phyloP scores from a whole-genome alignment of 2,113 vertebrate species.

The Nycticryphes semicollaris region DNA sequence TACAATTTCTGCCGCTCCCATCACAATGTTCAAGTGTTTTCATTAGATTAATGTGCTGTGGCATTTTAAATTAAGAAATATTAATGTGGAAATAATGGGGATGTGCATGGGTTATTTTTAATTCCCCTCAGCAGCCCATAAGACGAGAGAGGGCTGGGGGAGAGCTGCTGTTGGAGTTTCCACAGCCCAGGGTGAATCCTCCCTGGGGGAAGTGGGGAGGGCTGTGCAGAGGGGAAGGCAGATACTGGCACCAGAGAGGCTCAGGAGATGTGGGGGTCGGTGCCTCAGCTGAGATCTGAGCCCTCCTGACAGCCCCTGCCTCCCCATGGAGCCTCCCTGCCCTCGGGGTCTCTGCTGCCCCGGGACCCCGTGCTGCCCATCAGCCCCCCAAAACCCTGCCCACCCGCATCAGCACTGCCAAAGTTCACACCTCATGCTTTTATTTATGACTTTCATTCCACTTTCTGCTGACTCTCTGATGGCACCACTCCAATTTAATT shows the following conservation, averaged over 20 bases:
- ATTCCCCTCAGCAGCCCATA: not conserved
- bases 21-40: not conserved
- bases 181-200: not conserved
- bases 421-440: not conserved
- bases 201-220: accelerated
- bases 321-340: not conserved
- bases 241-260: not conserved
- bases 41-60: constrained; percentile 10
- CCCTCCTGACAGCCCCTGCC: accelerated
- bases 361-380: accelerated
- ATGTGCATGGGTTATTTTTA: not conserved
- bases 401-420: accelerated
- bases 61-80: constrained; percentile 13
- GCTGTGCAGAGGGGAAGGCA: not conserved
- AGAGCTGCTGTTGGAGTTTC: not conserved
- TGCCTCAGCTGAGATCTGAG: not conserved
- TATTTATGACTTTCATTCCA: not conserved
- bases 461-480: not conserved
- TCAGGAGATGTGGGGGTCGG: not conserved
- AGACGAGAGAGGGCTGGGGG: not conserved
- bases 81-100: not conserved
- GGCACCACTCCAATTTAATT: constrained; percentile 15
- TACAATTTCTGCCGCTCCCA: not conserved
- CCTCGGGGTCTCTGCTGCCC: not conserved
- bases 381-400: not conserved